Base-by-base conservation (phyloP, 2,888 invertebrate genomes). In the Pyrgus malvae region DNA sequence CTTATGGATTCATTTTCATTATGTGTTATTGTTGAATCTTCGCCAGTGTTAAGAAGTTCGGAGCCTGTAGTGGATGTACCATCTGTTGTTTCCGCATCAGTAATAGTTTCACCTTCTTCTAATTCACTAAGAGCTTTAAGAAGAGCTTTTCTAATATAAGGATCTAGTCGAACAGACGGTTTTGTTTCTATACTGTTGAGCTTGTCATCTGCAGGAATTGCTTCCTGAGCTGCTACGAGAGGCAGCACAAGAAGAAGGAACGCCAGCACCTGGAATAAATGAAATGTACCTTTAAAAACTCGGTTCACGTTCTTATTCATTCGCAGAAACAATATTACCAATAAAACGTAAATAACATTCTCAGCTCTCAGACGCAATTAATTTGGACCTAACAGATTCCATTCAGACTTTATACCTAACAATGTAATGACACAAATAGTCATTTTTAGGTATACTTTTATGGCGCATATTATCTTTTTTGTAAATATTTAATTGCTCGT, bases 61-160 rank as follows among this genome's bases (percentile, higher is more conserved):
- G 90, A 81, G 44, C 85, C 84, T 6, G 67, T 60, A 2, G 70
- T 71, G 6, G 78, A 72, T 12, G 72, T 68, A 8, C 67, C 70
- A 31, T 80, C 80, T 2, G 70, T 72, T 0, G 69, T 72, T 14
- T 91, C 91, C 12, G 80, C 73, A 44, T 87, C 91, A 2, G 92
- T 92, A 16, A 72, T 56, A 45, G 70, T 76, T 14, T 75, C 80
- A 60, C 92, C 93, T 60, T 93, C 92, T 79, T 96, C 95, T 44
- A 96, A 83, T 68, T 95, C 95, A 46, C 93, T 93, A 3, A 96
- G 88, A 8, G 96, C 96, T 80, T 93, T 93, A 3, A 96, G 83
- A 35, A 96, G 82, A 0, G 96, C 96, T 77, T 93, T 93, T 11
- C 96, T 90, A 25, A 96, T 92, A 60, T 93, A 94, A 38, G 94